These are phyloP conservation scores for Vulpes lagopus DNA, from an alignment of 2,113 vertebrate species.

Conservation along the genomic window DNA sequence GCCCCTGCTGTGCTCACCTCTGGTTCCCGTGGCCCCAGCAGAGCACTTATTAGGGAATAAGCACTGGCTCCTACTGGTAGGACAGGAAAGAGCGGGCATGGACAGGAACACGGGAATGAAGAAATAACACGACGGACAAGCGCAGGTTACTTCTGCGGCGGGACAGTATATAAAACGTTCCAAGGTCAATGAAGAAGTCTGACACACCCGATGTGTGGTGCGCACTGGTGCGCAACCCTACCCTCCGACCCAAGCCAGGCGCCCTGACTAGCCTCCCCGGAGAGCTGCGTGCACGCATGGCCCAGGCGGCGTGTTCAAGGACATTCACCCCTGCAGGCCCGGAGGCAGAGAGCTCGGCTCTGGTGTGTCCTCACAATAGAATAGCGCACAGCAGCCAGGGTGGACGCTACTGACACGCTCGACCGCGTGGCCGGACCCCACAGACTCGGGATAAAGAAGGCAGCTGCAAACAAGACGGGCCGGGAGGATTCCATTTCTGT, in stretches of 20 bases:
- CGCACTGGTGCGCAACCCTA: no score
- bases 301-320: not conserved
- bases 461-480: not conserved
- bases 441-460: not conserved
- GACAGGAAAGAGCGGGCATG: not conserved
- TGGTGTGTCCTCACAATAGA: not conserved
- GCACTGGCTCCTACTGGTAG: not conserved
- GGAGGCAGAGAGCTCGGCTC: not conserved
- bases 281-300: fast-evolving
- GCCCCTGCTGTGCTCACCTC: not conserved
- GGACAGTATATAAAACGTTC: not conserved
- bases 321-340: fast-evolving
- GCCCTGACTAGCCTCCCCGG: fast-evolving
- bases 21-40: not conserved
- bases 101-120: not conserved
- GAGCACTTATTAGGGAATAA: not conserved
- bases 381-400: not conserved
- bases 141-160: not conserved
- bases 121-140: not conserved
- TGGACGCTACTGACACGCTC: fast-evolving
- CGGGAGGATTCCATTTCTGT: not conserved
- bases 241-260: fast-evolving
- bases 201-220: no score
- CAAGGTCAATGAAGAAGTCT: not conserved
- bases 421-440: fast-evolving